phyloP scores from a whole-genome alignment of 2,797 vertebrate genomes.

The Cygnus olor region DNA sequence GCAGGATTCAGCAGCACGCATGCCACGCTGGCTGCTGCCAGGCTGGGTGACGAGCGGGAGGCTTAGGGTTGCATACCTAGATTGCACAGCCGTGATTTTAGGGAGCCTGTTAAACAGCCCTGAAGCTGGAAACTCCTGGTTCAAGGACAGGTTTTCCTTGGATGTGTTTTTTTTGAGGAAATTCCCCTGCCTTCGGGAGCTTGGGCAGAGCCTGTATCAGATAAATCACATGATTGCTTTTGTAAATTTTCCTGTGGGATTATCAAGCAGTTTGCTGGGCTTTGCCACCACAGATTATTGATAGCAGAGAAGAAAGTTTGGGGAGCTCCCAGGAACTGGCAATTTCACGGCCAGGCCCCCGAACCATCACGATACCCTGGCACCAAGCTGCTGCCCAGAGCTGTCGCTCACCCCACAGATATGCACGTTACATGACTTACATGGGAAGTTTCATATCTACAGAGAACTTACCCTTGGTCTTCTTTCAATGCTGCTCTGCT shows the following conservation, averaged over 20 bases:
- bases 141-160: not conserved
- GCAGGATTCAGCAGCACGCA: not conserved
- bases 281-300: not conserved
- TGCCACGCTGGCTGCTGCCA: rapidly evolving
- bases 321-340: not conserved
- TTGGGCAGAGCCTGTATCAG: not conserved
- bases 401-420: rapidly evolving
- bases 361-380: rapidly evolving
- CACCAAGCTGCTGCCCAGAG: not conserved
- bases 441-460: not conserved
- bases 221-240: not conserved
- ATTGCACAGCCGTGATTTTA: not conserved
- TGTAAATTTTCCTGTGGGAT: not conserved
- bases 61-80: not conserved
- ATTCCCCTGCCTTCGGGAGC: not conserved
- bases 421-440: rapidly evolving
- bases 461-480: not conserved
- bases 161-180: not conserved
- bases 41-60: not conserved
- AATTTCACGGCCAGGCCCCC: not conserved
- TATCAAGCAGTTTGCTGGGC: not conserved
- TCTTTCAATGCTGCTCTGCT: not conserved
- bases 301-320: not conserved
- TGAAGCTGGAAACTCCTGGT: not conserved
- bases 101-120: not conserved